These are phyloP conservation scores for Trissolcus japonicus DNA, from an alignment of 2,888 invertebrate genomes.

Conservation along the genomic window DNA sequence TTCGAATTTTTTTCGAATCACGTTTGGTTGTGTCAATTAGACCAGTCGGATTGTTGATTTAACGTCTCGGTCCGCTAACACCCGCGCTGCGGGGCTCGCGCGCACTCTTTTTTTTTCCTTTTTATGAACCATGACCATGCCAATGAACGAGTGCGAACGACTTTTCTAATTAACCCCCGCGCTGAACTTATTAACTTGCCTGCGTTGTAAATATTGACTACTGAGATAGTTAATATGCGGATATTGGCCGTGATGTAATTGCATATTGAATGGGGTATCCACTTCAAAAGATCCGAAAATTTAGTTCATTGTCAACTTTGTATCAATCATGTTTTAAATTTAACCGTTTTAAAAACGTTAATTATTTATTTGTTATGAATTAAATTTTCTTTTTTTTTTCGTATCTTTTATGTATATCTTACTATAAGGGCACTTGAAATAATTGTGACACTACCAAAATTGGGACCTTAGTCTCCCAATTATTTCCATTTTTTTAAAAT, in stretches of 20 bases:
- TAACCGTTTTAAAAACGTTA: too few species aligned
- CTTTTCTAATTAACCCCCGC: constrained; percentile 8
- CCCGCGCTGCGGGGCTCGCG: too few species aligned
- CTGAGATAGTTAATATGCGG: neutral
- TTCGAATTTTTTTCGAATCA: neutral
- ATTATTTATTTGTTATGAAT: too few species aligned
- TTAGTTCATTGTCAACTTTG: too few species aligned
- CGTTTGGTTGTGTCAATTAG: constrained; percentile 9
- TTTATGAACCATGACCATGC: constrained; percentile 18
- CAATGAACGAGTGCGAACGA: constrained; percentile 5
- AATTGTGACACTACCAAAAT: too few species aligned
- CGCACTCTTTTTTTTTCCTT: too few species aligned
- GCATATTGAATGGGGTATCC: neutral
- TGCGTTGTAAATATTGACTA: neutral
- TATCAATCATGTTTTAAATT: too few species aligned
- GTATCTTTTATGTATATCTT: too few species aligned
- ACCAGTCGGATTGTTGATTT: neutral
- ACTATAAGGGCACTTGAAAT: too few species aligned
- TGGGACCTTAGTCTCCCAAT: too few species aligned
- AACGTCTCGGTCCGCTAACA: neutral
- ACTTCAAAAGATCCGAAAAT: neutral
- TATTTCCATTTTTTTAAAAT: too few species aligned
- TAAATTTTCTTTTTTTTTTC: too few species aligned
- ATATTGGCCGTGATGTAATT: neutral
- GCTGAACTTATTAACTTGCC: neutral